Base-by-base conservation (phyloP, 2,113 vertebrate species). In the Tragelaphus strepsiceros region DNA sequence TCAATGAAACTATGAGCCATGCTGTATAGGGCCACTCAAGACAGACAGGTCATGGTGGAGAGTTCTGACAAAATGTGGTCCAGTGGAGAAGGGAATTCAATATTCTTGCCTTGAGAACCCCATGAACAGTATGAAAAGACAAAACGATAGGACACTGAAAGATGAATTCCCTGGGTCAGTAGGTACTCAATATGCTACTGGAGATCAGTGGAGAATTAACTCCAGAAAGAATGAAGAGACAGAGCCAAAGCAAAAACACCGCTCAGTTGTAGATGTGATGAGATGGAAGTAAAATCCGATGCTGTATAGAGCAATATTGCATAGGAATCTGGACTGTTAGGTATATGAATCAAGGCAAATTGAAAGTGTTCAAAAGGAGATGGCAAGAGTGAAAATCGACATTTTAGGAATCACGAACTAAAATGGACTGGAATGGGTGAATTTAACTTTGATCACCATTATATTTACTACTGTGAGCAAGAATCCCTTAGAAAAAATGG, bases 101-200 rank as follows among this genome's bases (percentile, higher is more conserved):
- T 13, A 35, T 24, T 74, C n/a, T 39, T 39, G 35, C 19, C 67
- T 39, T 74, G 1, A 74, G n/a, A 74, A 39, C 35, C 19, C n/a
- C 21, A 74, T 24, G 35, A 39, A 39, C 1, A 24, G 35, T 74
- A 39, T 74, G 19, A 74, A 74, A 74, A 74, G 35, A 21, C 67
- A 74, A 74, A 74, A 74, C 22, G 21, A 71, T 12, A 39, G 19
- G n/a, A 74, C 67, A 13, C 21, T 74, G 67, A 39, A 74, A 74
- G 67, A 39, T 74, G 5, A 22, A 74, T 12, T 39, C 19, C 10
- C n/a, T 0, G 0, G 67, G 19, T 71, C 3, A 0, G 19, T 24
- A 39, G 35, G 19, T 24, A 10, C 10, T 35, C 10, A 24, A 13
- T 22, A 74, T 74, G 10, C 35, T 74, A 22, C n/a, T 39, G 19